Conservation (phyloP, 30 jellyfish, hydroid and myxozoan species). For the Mastigias papua region DNA sequence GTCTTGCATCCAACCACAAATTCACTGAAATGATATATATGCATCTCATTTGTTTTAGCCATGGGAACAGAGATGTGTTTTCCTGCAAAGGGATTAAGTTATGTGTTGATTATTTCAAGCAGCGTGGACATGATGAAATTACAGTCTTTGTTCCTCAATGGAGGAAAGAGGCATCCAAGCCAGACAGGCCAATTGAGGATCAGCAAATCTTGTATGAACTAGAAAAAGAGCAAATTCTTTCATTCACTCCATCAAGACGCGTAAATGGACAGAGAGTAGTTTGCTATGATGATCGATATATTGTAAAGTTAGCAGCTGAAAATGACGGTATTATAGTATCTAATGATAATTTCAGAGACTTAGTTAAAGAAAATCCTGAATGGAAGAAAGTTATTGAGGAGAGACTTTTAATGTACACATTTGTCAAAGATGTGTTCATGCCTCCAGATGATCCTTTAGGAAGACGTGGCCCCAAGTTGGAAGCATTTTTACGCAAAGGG, state of each 20-base stretch:
- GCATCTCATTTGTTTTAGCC: conserved; percentile 80
- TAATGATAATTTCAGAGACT: conserved; percentile 89
- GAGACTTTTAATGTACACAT: conserved; percentile 85
- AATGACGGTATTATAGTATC: conserved; percentile 92
- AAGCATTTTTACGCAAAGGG: conserved; percentile 79
- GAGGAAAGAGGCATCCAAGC: conserved; percentile 89
- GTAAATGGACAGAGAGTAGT: conserved; percentile 90
- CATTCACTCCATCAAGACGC: conserved; percentile 91
- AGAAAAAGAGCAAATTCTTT: conserved; percentile 78
- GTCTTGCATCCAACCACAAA: no score
- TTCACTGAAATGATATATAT: no score
- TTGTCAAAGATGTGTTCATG: conserved; percentile 88
- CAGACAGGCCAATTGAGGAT: conserved; percentile 87
- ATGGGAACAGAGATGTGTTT: conserved; percentile 88
- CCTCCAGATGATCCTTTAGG: conserved; percentile 98
- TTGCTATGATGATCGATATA: conserved; percentile 91
- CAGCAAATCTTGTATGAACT: conserved; percentile 77
- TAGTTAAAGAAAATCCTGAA: conserved; percentile 80
- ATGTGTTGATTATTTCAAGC: conserved; percentile 85
- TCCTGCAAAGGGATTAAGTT: conserved; percentile 87
- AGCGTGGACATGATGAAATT: conserved; percentile 87
- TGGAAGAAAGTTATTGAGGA: conserved; percentile 86
- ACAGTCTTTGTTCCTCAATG: conserved; percentile 94
- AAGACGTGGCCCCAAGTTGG: conserved; percentile 87
- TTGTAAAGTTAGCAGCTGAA: conserved; percentile 83